Evolutionary conservation across 2,888 invertebrate species (phyloP).

Genomic region (Malacosoma neustria): DNA sequence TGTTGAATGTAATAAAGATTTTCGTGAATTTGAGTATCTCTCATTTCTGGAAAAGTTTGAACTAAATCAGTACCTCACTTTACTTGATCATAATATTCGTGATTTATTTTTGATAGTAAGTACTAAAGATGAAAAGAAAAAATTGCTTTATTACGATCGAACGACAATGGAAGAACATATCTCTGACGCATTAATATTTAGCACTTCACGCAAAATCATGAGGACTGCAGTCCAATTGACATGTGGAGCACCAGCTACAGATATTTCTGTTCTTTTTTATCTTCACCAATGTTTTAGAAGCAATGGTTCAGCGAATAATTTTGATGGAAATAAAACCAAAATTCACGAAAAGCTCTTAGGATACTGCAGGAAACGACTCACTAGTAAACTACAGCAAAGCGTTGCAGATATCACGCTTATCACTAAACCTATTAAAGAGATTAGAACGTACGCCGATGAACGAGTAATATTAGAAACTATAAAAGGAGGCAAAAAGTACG

Average conservation of each 20-base stretch:
- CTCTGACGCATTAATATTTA: slow-evolving; percentile 39
- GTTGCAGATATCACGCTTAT: slow-evolving; percentile 44
- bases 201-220: slow-evolving; percentile 54
- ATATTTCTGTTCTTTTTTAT: slow-evolving; percentile 58
- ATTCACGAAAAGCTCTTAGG: slow-evolving; percentile 54
- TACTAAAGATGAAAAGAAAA: slow-evolving; percentile 22
- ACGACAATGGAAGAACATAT: slow-evolving; percentile 58
- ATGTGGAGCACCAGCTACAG: slow-evolving; percentile 44
- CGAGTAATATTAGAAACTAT: slow-evolving; percentile 52
- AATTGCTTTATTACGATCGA: slow-evolving; percentile 43
- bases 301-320: slow-evolving; percentile 39
- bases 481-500: slow-evolving; percentile 49
- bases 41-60: slow-evolving; percentile 50
- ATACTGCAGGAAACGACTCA: slow-evolving; percentile 42
- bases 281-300: slow-evolving; percentile 58
- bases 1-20: slow-evolving; percentile 33
- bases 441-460: slow-evolving; percentile 41
- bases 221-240: slow-evolving; percentile 46
- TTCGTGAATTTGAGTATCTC: slow-evolving; percentile 49
- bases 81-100: slow-evolving; percentile 41
- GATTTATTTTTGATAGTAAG: slow-evolving; percentile 37
- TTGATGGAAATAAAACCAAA: slow-evolving; percentile 50
- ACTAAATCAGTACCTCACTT: slow-evolving; percentile 49
- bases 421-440: slow-evolving; percentile 41
- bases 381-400: slow-evolving; percentile 41